phyloP scores from a whole-genome alignment of 2,797 vertebrate genomes.

The Spinus olivaceus region DNA sequence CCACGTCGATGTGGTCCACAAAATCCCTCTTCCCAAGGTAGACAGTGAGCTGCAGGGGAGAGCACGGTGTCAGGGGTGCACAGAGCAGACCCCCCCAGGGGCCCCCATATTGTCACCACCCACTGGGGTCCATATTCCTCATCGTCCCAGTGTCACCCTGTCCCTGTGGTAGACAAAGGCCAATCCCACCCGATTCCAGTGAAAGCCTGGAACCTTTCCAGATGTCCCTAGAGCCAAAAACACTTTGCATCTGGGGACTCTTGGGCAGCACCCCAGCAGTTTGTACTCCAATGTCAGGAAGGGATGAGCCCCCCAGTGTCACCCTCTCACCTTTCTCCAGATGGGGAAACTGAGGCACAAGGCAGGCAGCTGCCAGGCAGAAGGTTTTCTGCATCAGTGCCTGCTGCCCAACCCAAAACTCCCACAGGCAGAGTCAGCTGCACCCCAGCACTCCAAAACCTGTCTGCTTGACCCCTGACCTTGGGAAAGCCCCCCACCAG shows the following conservation, averaged over 20 bases:
- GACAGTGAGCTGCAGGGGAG: constrained; percentile 84
- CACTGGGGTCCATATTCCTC: background rate
- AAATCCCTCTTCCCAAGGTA: constrained; percentile 97
- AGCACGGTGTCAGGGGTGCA: background rate
- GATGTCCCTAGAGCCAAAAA: background rate
- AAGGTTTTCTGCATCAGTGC: background rate
- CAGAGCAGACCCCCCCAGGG: background rate
- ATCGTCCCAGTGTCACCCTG: background rate
- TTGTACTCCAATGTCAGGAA: background rate
- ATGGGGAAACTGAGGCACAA: background rate
- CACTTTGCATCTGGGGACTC: background rate
- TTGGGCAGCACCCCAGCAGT: background rate
- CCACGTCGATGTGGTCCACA: constrained; percentile 91
- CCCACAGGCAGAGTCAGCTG: background rate
- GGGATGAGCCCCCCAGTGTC: background rate
- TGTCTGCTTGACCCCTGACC: background rate
- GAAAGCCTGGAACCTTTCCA: background rate
- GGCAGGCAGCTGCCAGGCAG: background rate
- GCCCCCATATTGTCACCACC: background rate
- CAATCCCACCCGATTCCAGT: background rate
- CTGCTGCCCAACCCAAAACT: background rate
- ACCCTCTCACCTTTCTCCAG: background rate
- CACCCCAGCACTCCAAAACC: background rate
- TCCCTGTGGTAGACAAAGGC: background rate
- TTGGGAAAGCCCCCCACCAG: background rate